Conservation (phyloP, 2,113 vertebrate genomes). For the Bagarius yarrelli region DNA sequence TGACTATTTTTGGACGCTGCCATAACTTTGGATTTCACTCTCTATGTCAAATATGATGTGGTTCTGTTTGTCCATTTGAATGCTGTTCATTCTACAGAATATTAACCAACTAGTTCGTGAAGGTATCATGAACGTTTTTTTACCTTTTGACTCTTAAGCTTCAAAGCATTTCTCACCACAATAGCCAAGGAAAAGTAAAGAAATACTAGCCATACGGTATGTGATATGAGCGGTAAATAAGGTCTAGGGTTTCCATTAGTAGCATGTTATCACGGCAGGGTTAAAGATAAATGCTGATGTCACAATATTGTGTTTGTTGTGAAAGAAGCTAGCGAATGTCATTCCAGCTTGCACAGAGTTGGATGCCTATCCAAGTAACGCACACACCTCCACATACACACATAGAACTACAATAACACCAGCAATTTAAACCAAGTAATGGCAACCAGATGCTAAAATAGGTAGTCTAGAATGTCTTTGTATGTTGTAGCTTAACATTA, state of each 20-base stretch:
- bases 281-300: conserved; percentile 10
- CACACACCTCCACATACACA: not conserved
- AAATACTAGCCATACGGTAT: not conserved
- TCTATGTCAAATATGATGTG: not conserved
- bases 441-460: not conserved
- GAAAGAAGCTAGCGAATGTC: not conserved
- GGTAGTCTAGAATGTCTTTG: too few species aligned
- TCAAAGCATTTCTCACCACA: not conserved
- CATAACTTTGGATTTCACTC: not conserved
- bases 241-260: not conserved
- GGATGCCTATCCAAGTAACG: not conserved
- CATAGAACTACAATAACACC: not conserved
- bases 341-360: not conserved
- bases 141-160: not conserved
- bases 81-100: not conserved
- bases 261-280: not conserved
- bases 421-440: not conserved
- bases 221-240: not conserved
- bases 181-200: too few species aligned
- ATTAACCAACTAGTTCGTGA: not conserved
- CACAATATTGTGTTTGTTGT: not conserved
- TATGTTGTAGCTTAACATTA: too few species aligned
- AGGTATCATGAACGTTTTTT: not conserved
- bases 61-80: not conserved
- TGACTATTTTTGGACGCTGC: too few species aligned